Evolutionary conservation across 2,888 invertebrate genomes (phyloP).

Genomic region (Galeopsomyia nigrocyanea): DNA sequence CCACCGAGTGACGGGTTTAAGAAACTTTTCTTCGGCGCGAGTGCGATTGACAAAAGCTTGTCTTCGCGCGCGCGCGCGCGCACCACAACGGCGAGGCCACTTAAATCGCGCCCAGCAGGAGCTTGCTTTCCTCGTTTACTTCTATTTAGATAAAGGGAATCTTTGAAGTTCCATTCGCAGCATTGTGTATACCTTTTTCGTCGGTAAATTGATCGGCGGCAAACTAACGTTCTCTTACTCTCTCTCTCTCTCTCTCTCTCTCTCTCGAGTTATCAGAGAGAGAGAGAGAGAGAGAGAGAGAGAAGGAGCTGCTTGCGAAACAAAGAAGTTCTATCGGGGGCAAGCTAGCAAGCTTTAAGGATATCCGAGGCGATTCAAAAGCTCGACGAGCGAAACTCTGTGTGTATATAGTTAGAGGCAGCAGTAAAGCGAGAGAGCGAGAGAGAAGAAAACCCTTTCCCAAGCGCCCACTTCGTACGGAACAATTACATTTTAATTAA

Average conservation of each 20-base stretch:
- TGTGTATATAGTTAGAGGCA: too few species aligned
- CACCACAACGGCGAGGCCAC: background rate
- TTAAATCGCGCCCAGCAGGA: background rate
- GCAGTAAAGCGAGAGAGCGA: background rate
- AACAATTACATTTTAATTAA: slow-evolving; percentile 70
- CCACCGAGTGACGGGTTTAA: slow-evolving; percentile 1
- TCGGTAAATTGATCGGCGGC: slow-evolving; percentile 37
- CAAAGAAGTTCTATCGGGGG: slow-evolving; percentile 57
- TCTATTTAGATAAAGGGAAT: slow-evolving; percentile 28
- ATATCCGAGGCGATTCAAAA: slow-evolving; percentile 52
- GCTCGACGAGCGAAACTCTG: background rate
- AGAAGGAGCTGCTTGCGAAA: slow-evolving; percentile 55
- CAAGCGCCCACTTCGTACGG: slow-evolving; percentile 53
- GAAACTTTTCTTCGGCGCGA: background rate
- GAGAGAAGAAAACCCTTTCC: slow-evolving; percentile 41
- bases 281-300: too few species aligned
- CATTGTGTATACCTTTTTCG: slow-evolving; percentile 6
- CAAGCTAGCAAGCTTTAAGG: slow-evolving; percentile 55
- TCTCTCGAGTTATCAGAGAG: slow-evolving; percentile 34
- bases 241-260: background rate
- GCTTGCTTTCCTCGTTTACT: background rate
- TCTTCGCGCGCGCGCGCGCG: background rate
- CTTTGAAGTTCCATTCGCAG: slow-evolving; percentile 28
- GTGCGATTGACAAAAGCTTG: slow-evolving; percentile 16
- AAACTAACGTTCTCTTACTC: slow-evolving; percentile 5